Evolutionary conservation across 2,888 invertebrate species (phyloP).

Genomic region (Andrena flavipes): DNA sequence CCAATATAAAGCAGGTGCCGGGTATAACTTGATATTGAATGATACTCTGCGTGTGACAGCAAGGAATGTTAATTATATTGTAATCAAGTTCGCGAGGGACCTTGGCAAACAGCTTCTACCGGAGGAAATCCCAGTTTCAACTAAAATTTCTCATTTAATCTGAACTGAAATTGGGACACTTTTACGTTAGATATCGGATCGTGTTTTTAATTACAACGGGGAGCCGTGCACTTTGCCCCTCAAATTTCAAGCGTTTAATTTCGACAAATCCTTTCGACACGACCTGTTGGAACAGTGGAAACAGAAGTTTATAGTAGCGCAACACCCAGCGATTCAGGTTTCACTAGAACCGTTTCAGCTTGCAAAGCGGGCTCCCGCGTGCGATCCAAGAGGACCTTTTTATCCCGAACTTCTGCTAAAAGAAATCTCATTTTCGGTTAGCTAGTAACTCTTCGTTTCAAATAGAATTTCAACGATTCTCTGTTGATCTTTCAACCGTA

Average conservation of each 20-base stretch:
- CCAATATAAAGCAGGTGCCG: constrained; percentile 35
- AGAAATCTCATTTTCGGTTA: too few species aligned
- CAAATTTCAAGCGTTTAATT: not conserved
- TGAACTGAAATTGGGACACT: not conserved
- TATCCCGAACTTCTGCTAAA: not conserved
- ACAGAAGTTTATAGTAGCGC: not conserved
- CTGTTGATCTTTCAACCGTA: too few species aligned
- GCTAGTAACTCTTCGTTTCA: too few species aligned
- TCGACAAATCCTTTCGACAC: not conserved
- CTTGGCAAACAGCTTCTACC: not conserved
- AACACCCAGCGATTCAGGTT: not conserved
- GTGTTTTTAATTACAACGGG: too few species aligned
- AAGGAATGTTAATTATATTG: constrained; percentile 19
- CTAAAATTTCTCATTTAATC: not conserved
- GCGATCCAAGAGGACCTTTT: not conserved
- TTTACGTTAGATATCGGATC: too few species aligned
- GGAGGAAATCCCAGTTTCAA: not conserved
- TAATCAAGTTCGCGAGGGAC: not conserved
- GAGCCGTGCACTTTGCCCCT: not conserved
- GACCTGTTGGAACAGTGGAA: not conserved
- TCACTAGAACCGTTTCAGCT: too few species aligned
- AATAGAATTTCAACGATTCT: too few species aligned
- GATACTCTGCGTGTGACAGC: constrained; percentile 20
- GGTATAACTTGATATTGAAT: constrained; percentile 8
- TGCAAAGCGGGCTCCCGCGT: too few species aligned